phyloP scores from a whole-genome alignment of 2,797 vertebrate genomes.

The Tolypeutes matacus region DNA sequence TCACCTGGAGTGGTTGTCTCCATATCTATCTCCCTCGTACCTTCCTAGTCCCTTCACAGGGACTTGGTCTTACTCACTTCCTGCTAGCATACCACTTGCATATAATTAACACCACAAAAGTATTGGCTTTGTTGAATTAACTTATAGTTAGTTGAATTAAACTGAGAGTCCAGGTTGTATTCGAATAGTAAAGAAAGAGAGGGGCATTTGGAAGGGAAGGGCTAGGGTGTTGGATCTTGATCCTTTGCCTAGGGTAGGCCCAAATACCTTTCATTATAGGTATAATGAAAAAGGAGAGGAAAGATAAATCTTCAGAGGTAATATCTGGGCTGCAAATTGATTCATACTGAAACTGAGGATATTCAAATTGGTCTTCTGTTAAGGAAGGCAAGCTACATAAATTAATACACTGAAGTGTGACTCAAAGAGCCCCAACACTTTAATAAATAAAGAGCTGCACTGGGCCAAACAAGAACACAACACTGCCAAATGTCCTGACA shows the following conservation, averaged over 20 bases:
- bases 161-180: neutral
- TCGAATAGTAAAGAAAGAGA: conserved; percentile 2
- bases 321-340: conserved; percentile 49
- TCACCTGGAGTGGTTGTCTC: neutral
- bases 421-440: conserved; percentile 60
- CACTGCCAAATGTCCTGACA: conserved; percentile 43
- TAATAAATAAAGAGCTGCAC: conserved; percentile 82
- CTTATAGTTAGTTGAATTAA: neutral
- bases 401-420: conserved; percentile 75
- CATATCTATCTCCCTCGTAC: neutral
- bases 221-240: neutral
- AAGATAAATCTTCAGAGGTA: conserved; percentile 61
- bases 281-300: conserved; percentile 4
- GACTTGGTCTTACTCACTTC: neutral
- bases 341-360: conserved; percentile 58
- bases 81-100: neutral
- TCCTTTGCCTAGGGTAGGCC: neutral
- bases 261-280: conserved; percentile 18
- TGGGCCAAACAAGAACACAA: conserved; percentile 77
- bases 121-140: neutral
- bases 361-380: conserved; percentile 70
- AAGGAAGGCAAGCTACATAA: conserved; percentile 68
- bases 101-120: neutral
- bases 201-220: neutral
- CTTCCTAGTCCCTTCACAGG: neutral